Evolutionary conservation across 2,888 invertebrate genomes (phyloP).

Genomic region (Hipparchia sbordonii): DNA sequence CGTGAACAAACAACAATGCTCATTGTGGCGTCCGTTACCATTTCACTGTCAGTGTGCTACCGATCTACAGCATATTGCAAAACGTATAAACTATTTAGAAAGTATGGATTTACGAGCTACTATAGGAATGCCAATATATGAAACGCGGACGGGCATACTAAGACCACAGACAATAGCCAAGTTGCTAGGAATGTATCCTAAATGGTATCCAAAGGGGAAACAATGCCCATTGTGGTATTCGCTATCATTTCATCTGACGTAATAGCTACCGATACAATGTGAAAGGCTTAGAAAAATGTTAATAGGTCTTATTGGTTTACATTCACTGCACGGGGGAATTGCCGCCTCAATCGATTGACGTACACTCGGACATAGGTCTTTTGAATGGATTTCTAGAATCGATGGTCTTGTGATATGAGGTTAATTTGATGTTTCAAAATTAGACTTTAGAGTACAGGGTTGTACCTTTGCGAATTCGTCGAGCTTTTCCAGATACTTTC

Average conservation of each 20-base stretch:
- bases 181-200: conserved; percentile 50
- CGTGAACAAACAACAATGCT: conserved; percentile 60
- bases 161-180: conserved; percentile 59
- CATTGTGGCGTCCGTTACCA: conserved; percentile 67
- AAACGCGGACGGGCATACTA: conserved; percentile 44
- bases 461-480: no score
- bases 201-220: conserved; percentile 49
- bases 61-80: conserved; percentile 29
- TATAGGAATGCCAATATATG: not conserved
- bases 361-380: not conserved
- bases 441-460: no score
- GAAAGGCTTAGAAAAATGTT: conserved; percentile 11
- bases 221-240: conserved; percentile 65
- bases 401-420: no score
- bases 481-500: no score
- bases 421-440: no score
- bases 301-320: conserved; percentile 1
- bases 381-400: no score
- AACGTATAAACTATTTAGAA: conserved; percentile 19
- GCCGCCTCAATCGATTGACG: not conserved
- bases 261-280: conserved; percentile 44
- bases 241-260: conserved; percentile 66
- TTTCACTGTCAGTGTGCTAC: conserved; percentile 57
- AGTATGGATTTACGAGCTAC: conserved; percentile 5
- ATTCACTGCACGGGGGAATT: not conserved